Evolutionary conservation across 2,113 vertebrate genomes (phyloP), one percentile per base, ranked within the genome.

Genomic region (Dipodomys merriami): DNA sequence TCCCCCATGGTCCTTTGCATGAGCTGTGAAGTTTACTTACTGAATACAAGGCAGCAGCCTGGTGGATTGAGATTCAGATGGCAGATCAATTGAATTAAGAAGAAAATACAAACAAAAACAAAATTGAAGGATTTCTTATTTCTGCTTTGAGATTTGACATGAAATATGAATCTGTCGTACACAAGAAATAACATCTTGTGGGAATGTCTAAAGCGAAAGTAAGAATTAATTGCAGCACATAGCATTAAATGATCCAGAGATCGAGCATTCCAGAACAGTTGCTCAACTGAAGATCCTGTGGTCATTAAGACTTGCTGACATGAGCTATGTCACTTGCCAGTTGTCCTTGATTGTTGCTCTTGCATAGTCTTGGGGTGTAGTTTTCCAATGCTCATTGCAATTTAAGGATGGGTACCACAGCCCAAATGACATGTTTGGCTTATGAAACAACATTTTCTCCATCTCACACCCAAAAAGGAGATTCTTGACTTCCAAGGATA

Each of bases 141-240:
- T 62, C 46, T 91, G 33, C 74, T 96, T 90, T 95, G 94, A 95
- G 71, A 93, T 60, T 79, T 15, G 8, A 79, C 82, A 80, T 94
- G 90, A 88, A 91, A 46, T 90, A 94, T 77, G 64, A 93, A 89
- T 91, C 87, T 95, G 81, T 81, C 87, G 72, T 85, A 74, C 23
- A 82, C 57, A 86, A 94, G 89, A 92, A 87, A 89, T 88, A 93
- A 74, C 91, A 95, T 81, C 90, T 95, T 94, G 46, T 80, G 11
- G 30, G 44, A 88, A 18, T 83, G 93, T 96, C 67, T 91, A 89
- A 96, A 92, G 57, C 84, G 86, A 79, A 96, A 95, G 93, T 95
- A 96, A 93, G 93, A 97, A 90, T 95, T 96, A 95, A 97, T 97
- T 88, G 76, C 25, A 80, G 39, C 29, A 72, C 74, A 86, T 49